Conservation (phyloP, 2,888 invertebrate species). For the Spodoptera exigua region DNA sequence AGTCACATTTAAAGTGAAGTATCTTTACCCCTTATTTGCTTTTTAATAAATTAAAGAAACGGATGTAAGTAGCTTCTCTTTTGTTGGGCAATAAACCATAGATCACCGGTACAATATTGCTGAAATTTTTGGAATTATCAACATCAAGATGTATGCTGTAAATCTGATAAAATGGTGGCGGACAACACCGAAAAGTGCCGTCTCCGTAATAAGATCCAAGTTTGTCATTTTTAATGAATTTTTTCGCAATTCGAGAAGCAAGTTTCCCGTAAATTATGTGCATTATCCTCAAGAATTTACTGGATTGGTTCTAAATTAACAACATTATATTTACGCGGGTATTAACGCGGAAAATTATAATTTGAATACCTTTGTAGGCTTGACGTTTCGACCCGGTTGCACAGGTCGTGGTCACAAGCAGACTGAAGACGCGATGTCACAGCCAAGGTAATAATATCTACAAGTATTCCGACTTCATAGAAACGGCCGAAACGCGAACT, state of each 20-base stretch:
- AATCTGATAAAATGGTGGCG: constrained; percentile 9
- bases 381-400: too few species aligned
- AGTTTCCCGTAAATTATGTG: too few species aligned
- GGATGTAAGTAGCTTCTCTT: background rate
- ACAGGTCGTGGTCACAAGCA: too few species aligned
- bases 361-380: too few species aligned
- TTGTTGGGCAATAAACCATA: constrained; percentile 10
- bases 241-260: background rate
- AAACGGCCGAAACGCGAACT: too few species aligned
- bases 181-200: constrained; percentile 9
- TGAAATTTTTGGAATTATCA: constrained; percentile 8
- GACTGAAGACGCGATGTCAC: too few species aligned
- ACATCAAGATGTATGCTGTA: constrained; percentile 6
- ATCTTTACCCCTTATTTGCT: constrained; percentile 7
- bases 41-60: background rate
- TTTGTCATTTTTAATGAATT: constrained; percentile 2
- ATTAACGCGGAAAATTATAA: too few species aligned
- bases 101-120: constrained; percentile 4
- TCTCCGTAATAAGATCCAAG: constrained; percentile 10
- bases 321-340: too few species aligned
- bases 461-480: too few species aligned
- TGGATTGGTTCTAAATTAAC: too few species aligned
- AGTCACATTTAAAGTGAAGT: constrained; percentile 9
- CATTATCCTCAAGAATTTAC: too few species aligned
- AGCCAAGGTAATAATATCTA: too few species aligned